Evolutionary conservation across 2,888 invertebrate genomes (phyloP).

Genomic region (Drosophila conformis): DNA sequence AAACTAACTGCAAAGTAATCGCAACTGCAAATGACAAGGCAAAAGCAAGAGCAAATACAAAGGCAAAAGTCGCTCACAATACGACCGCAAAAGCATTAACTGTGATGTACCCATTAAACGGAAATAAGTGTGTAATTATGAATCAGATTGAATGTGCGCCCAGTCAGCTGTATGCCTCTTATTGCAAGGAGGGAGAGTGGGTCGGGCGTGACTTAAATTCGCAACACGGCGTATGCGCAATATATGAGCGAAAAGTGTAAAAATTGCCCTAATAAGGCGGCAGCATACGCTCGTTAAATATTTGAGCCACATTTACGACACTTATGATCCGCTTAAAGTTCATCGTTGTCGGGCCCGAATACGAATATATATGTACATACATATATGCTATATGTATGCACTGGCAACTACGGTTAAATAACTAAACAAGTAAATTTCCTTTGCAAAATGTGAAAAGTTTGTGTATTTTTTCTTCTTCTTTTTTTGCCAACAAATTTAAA

Average conservation of each 20-base stretch:
- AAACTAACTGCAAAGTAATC: constrained; percentile 15
- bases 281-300: constrained; percentile 52
- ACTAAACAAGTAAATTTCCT: constrained; percentile 46
- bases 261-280: constrained; percentile 51
- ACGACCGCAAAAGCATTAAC: constrained; percentile 58
- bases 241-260: constrained; percentile 23
- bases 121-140: constrained; percentile 62
- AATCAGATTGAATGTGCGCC: constrained; percentile 40
- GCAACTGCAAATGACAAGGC: constrained; percentile 11
- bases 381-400: not conserved
- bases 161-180: constrained; percentile 17
- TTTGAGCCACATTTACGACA: constrained; percentile 53
- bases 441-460: constrained; percentile 63
- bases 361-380: no score
- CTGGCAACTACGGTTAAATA: constrained; percentile 26
- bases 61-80: constrained; percentile 16
- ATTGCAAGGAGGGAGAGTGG: not conserved
- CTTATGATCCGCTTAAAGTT: constrained; percentile 51
- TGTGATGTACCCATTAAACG: constrained; percentile 51
- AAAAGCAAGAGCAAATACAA: constrained; percentile 2
- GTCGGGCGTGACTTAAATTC: not conserved
- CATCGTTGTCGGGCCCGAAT: constrained; percentile 33
- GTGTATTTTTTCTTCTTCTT: not conserved
- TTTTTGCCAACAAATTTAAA: constrained; percentile 67
- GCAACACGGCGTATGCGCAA: constrained; percentile 44